Evolutionary conservation across 2,113 vertebrate genomes (phyloP), one percentile per base, ranked within the genome.

Genomic region (Lichenostomus cassidix): DNA sequence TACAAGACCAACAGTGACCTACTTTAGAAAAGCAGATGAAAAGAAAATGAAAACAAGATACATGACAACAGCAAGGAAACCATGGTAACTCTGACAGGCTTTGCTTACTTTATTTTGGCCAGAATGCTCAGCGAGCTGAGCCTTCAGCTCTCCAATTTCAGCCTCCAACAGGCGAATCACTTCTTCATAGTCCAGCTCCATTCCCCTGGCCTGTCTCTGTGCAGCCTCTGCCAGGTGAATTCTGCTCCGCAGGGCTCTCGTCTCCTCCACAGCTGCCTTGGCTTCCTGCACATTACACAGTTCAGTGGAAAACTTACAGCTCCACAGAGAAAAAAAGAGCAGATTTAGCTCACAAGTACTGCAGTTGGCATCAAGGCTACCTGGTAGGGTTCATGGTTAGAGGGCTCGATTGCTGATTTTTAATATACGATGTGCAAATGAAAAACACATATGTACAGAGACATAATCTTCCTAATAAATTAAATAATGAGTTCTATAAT

Each of bases 131-230:
- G 87, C 39, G 17, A 98, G 98, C 97, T 98, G 98, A 86, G 97
- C 96, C 98, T 99, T 99, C 56, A 99, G 98, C 95, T 99, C 98
- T 6, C 98, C 95, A 31, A 99, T 99, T 98, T 99, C 99, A 24
- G 98, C 98, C 97, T 99, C 99, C 70, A 99, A 89, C 22, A 99
- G 98, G 93, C 95, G 98, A 97, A 99, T 98, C 58, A 99, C 99
- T 96, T 99, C 99, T 89, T 99, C 99, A 3, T 99, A 99, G 98
- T 99, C 99, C 98, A 98, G 98, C 97, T 99, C 99, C 98, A 99
- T 99, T 0, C 99, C 98, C 2, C 95, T 95, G 0, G 98, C 98
- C 97, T 99, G 99, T 52, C 97, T 98, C 83, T 99, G 99, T 0
- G 98, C 99, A 3, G 98, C 99, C 93, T 99, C 99, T 0, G 99